Evolutionary conservation across 2,113 vertebrate genomes (phyloP), one percentile per base, ranked within the genome.

Genomic region (Arothron firmamentum): DNA sequence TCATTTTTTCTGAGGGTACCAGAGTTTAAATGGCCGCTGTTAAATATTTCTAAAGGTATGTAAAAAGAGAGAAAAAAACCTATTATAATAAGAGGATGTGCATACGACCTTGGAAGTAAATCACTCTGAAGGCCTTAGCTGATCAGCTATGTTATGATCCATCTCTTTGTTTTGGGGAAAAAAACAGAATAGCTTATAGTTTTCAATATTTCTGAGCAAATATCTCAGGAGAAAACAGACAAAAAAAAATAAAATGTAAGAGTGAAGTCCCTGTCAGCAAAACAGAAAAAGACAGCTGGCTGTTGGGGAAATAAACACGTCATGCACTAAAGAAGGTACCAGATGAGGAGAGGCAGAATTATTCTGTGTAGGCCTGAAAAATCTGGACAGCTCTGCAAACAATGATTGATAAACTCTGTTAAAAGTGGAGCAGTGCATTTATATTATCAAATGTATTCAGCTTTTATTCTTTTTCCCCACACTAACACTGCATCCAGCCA

Each of bases 301-400:
- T 62, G 59, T 68, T 56, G 67, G 25, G 42, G 74, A 82, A 75
- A 77, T 68, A 81, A 83, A 84, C 65, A 81, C 11, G 31, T 50
- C 21, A 42, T 72, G 59, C 52, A 43, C 25, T 7, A 46, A 38
- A 71, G 58, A 78, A 65, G 53, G 66, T 78, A 75, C 56, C 78
- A 61, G 75, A 66, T 2, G 51, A 52, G 23, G 49, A 42, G 58
- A 53, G 54, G 62, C 16, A 25, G 46, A 56, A 64, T 74, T 53
- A 49, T 49, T 71, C 73, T 52, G 75, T 67, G 75, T 46, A 70
- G 68, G 43, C 41, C 46, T 57, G 59, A 71, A 28, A 64, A 62
- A 77, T n/a, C 57, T 48, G 34, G 63, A 60, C 52, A 62, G 73
- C 62, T 42, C 56, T 72, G 60, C 61, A 67, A 79, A 79, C 61